Base-by-base conservation (phyloP, 2,797 vertebrate genomes). In the Lagocephalus sceleratus region DNA sequence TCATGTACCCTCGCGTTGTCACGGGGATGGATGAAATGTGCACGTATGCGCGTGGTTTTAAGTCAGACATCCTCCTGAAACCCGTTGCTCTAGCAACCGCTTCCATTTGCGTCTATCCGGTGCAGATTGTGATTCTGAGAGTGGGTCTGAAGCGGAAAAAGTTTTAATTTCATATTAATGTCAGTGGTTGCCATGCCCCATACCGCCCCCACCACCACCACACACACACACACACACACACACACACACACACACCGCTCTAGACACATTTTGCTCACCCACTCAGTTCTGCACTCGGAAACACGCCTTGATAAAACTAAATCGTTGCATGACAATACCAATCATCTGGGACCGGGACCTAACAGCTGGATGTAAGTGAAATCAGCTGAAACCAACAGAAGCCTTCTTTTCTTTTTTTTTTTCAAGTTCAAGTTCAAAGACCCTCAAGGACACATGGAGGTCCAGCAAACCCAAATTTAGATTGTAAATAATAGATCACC, bases 51-150 rank as follows among this genome's bases (percentile, higher is more conserved):
- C 38, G 38, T 6, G 43, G 20, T 42, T 48, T 54, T 40, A 54
- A 67, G 58, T 67, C 64, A 61, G 57, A 69, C 76, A 54, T 65
- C 57, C 60, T 66, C 70, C 61, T 59, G 43, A 63, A 68, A 47
- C 54, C 40, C 57, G 89, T 91, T 87, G 84, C 90, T 75, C 66
- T 89, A 65, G 90, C 87, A 89, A 91, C 89, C 73, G 35, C 47
- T 19, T 76, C 76, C 71, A 60, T 64, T 66, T 68, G 46, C 59
- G 61, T 60, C 53, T 35, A 41, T 66, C 63, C 57, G 67, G 6
- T 42, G 3, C 6, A 69, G n/a, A n/a, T n/a, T n/a, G n/a, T n/a
- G n/a, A n/a, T n/a, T 14, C 20, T 7, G 2, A 51, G 43, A 22
- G 3, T 54, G 48, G 40, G 38, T 42, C 17, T 20, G 16, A 15